Base-by-base conservation (phyloP, 2,888 invertebrate genomes). In the Caenorhabditis sp. region DNA sequence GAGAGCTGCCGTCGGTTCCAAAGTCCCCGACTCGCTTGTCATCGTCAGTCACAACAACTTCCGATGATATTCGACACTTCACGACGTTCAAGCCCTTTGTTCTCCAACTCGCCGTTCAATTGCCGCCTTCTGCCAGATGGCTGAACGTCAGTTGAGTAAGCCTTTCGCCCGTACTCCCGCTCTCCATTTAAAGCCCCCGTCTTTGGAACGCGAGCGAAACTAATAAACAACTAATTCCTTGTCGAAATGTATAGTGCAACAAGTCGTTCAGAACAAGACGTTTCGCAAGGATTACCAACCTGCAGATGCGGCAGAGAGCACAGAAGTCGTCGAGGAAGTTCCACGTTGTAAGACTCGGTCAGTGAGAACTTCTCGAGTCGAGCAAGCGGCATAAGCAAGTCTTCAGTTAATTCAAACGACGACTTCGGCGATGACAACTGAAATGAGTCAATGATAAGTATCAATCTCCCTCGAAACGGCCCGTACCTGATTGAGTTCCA, bases 321-420 rank as follows among this genome's bases (percentile, higher is more conserved):
- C 27, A 78, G 32, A 11, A 73, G 41, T 20, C 63, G 15, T 13
- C 37, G n/a, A 1, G 78, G 73, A 1, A 78, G 48, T n/a, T 68
- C 70, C 17, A 76, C 56, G 20, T 76, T 46, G 3, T 13, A 32
- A 1, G 80, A 78, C 32, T 63, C 58, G 4, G 78, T 72, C 22
- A 83, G 20, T 11, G 78, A 66, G 24, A 83, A 73, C 62, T 82
- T 82, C 39, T 83, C 81, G 11, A 83, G 65, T 5, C 68, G 35
- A 11, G 59, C 63, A 13, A 82, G n/a, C 3, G 78, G 75, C 45
- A 62, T 48, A 15, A 78, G 39, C 1, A 62, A 66, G 50, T 78
- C 70, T 58, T 70, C 70, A n/a, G 63, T 50, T 22, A 75, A 30
- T 32, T 76, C 70, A 32, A 76, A 65, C 3, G 58, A 45, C 8